Conservation (phyloP, 2,113 vertebrate species). For the Coturnix japonica region DNA sequence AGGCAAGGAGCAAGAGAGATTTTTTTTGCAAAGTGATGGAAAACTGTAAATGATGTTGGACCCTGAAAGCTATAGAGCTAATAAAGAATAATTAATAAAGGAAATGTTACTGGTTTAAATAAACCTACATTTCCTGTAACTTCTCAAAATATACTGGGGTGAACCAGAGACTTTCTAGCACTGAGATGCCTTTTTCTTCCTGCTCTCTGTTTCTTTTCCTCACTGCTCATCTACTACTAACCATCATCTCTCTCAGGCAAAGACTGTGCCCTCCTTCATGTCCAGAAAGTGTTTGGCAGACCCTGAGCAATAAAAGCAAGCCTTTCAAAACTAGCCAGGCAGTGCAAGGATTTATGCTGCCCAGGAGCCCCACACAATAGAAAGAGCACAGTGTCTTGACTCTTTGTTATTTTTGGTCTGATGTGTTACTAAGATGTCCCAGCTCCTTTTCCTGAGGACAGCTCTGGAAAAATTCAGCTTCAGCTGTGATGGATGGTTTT, state of each 20-base stretch:
- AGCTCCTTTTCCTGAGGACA: neutral
- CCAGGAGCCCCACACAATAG: neutral
- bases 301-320: neutral
- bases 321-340: neutral
- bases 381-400: neutral
- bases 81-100: neutral
- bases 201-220: neutral
- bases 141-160: neutral
- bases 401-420: neutral
- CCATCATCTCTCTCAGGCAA: neutral
- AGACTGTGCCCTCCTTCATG: neutral
- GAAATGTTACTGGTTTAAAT: neutral
- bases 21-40: neutral
- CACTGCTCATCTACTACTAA: neutral
- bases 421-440: neutral
- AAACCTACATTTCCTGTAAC: neutral
- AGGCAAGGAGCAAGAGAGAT: neutral
- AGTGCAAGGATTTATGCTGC: fast-evolving
- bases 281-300: neutral
- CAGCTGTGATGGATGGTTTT: neutral
- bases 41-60: neutral
- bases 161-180: neutral
- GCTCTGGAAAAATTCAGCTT: neutral
- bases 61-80: neutral
- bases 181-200: neutral